Base-by-base conservation (phyloP, 1,140 invertebrate species). In the Drosophila pectinifera region DNA sequence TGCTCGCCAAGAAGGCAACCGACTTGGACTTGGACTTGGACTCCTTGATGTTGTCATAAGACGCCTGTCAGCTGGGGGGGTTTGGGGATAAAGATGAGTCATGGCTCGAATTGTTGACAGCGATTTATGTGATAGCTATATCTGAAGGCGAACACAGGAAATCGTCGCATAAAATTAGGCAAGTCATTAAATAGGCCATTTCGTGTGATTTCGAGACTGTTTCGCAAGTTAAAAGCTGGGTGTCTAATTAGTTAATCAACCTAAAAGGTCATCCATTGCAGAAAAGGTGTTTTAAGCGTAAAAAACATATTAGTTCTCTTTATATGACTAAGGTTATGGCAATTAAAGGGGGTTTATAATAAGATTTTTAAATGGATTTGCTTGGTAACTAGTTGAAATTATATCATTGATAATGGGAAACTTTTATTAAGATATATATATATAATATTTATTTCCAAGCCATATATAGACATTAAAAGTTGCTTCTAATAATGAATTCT, bases 11-110 rank as follows among this genome's bases (percentile, higher is more conserved):
- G 57, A 56, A 26, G 39, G 68, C 55, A 13, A 43, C 36, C 55
- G 16, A 43, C 36, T 61, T n/a, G n/a, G 34, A 26, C n/a, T 38
- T 26, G 45, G 22, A 10, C 46, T 49, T 1, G 26, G 4, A 28
- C 24, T 26, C 18, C 16, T 45, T 45, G 62, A 61, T 61, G 62
- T 61, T 16, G 62, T 45, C 56, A 64, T 64, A 43, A 57, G 48
- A 39, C 3, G 26, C 11, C 16, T 56, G 55, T 45, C 42, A 69
- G 45, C 31, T 22, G n/a, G 42, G 18, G 18, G 54, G 36, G 14
- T 10, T 43, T 11, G 43, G n/a, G 43, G 7, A 18, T 62, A 31
- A 64, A 67, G 58, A 63, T 67, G 63, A 67, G 63, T 67, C 63
- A 67, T 31, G 16, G 24, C 1, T 5, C 22, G 11, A 42, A 43